phyloP scores from a whole-genome alignment of 1,140 invertebrate species.

The Nebria ingens region DNA sequence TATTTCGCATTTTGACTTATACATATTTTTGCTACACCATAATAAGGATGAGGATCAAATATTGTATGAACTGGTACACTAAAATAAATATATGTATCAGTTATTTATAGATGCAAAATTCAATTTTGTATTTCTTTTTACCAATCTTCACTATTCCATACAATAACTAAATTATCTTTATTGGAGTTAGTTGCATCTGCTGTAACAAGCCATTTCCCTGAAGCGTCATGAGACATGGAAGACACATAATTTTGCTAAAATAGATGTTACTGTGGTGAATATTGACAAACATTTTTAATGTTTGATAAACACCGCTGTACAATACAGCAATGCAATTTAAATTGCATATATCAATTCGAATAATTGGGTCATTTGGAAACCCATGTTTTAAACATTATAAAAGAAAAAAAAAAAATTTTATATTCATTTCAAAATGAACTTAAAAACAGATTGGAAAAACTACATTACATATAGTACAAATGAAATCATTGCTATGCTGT shows the following conservation, averaged over 20 bases:
- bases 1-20: slow-evolving; percentile 45
- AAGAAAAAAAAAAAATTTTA: too few species aligned
- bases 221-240: slow-evolving; percentile 33
- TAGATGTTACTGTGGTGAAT: too few species aligned
- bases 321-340: too few species aligned
- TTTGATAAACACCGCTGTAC: too few species aligned
- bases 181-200: slow-evolving; percentile 40
- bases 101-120: slow-evolving; percentile 10
- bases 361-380: too few species aligned
- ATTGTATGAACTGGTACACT: slow-evolving; percentile 39
- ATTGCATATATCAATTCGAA: too few species aligned
- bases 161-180: slow-evolving; percentile 42
- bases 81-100: slow-evolving; percentile 16
- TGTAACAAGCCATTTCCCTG: slow-evolving; percentile 42
- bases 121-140: slow-evolving; percentile 18
- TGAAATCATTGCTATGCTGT: too few species aligned
- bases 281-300: too few species aligned
- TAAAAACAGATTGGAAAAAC: neutral
- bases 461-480: neutral
- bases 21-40: slow-evolving; percentile 32
- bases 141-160: slow-evolving; percentile 42
- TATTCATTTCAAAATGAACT: too few species aligned
- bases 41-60: slow-evolving; percentile 37
- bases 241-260: slow-evolving; percentile 37
- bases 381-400: too few species aligned